Evolutionary conservation across 2,797 vertebrate species (phyloP), one percentile per base, ranked within the genome.

Genomic region (Zalophus californianus): DNA sequence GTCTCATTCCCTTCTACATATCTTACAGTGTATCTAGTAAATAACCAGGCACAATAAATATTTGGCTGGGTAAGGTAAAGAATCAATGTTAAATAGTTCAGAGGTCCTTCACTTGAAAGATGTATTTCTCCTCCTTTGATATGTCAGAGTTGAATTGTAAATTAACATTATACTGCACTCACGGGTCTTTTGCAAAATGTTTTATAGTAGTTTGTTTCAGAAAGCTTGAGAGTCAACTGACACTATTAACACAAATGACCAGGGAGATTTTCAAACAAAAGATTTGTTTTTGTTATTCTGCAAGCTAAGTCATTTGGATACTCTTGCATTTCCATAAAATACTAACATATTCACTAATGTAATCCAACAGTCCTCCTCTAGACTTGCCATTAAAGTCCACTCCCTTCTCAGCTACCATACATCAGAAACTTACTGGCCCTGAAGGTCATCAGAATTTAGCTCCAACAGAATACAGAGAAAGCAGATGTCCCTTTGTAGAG

Each of bases 371-470:
- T 80, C 54, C 54, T 95, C 62, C 60, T 95, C 89, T 82, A 97
- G 75, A 94, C 56, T 86, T 50, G 83, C 82, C 97, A 97, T 98
- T 98, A 98, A 97, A 98, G 96, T 97, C 96, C 84, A 91, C 35
- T 97, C 48, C 60, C 66, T 97, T 98, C 48, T 93, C 54, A 93
- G 64, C 35, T 87, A 70, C 77, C 87, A 95, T 98, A 97, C 96
- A 93, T 98, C 97, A 98, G 97, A 95, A 97, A 91, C 62, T 95
- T 97, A 95, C 84, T 93, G 60, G 95, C 92, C 96, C 91, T 98
- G 96, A 97, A 98, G 97, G 97, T 97, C 97, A 97, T 82, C 48
- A 96, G 83, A 98, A 97, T 97, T 94, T 96, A 97, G 70, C 38
- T 95, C 75, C 88, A 91, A 84, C 23, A 75, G 56, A 87, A 95